Evolutionary conservation across 2,113 vertebrate genomes (phyloP).

Genomic region (Hymenochirus boettgeri): DNA sequence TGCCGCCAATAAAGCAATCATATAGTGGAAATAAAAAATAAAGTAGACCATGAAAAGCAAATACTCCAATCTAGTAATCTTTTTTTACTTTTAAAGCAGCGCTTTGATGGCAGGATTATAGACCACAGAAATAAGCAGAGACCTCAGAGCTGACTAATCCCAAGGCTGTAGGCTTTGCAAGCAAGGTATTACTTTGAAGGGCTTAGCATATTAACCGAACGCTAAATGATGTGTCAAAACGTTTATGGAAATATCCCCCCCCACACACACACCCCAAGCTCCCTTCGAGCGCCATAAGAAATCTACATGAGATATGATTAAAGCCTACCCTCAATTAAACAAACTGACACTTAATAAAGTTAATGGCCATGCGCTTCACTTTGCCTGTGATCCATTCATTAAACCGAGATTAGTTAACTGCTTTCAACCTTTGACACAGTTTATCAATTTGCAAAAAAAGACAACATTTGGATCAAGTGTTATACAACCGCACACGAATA

Average conservation of each 20-base stretch:
- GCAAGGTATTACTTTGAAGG: slow-evolving; percentile 12
- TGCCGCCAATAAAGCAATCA: background rate
- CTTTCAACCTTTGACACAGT: slow-evolving; percentile 13
- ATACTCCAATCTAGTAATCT: slow-evolving; percentile 24
- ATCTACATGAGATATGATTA: background rate
- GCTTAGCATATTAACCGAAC: slow-evolving; percentile 21
- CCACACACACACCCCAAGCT: background rate
- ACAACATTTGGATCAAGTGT: no score
- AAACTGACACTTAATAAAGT: slow-evolving; percentile 18
- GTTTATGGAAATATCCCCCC: slow-evolving; percentile 1
- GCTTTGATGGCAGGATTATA: slow-evolving; percentile 21
- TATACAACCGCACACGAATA: no score
- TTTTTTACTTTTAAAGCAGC: slow-evolving; percentile 13
- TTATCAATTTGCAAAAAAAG: no score
- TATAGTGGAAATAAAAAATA: background rate
- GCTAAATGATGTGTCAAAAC: slow-evolving; percentile 26
- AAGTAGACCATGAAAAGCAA: slow-evolving; percentile 9
- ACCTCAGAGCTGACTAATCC: background rate
- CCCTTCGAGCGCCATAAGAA: background rate
- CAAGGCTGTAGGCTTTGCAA: background rate
- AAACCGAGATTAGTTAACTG: slow-evolving; percentile 11
- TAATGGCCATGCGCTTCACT: background rate
- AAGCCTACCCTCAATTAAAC: background rate
- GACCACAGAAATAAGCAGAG: slow-evolving; percentile 1
- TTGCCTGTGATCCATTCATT: slow-evolving; percentile 15